Conservation (phyloP, 2,888 invertebrate species). For the Pseudoips prasinana region DNA sequence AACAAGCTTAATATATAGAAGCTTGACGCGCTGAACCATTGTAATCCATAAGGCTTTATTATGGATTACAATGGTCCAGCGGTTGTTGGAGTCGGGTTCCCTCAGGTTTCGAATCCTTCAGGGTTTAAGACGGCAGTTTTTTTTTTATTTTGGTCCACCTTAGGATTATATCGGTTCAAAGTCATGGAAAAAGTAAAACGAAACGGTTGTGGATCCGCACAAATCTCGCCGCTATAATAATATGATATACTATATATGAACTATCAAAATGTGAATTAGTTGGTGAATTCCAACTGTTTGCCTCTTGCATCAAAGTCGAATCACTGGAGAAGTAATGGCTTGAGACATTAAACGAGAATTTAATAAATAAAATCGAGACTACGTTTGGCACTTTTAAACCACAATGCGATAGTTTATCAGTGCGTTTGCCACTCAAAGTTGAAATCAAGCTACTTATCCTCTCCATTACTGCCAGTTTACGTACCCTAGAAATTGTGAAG, state of each 20-base stretch:
- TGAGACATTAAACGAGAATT: slow-evolving; percentile 82
- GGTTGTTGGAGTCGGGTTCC: no score
- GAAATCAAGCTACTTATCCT: slow-evolving; percentile 91
- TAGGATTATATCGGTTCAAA: slow-evolving; percentile 91
- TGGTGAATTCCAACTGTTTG: no score
- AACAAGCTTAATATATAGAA: slow-evolving; percentile 47
- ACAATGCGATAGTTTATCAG: no score
- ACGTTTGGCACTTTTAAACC: no score
- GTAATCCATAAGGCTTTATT: slow-evolving; percentile 88
- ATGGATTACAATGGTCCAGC: slow-evolving; percentile 93
- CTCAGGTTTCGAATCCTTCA: no score
- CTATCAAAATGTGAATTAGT: no score
- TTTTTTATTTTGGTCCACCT: slow-evolving; percentile 93
- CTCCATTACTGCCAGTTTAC: slow-evolving; percentile 89
- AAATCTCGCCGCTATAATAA: slow-evolving; percentile 86
- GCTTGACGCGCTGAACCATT: slow-evolving; percentile 88
- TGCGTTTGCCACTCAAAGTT: slow-evolving; percentile 90
- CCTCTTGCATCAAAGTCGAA: slow-evolving; percentile 81
- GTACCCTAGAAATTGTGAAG: slow-evolving; percentile 87
- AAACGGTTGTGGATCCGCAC: slow-evolving; percentile 93
- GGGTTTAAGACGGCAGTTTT: slow-evolving; percentile 93
- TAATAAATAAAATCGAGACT: slow-evolving; percentile 86
- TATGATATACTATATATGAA: no score
- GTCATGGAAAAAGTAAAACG: slow-evolving; percentile 87
- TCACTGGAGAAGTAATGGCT: slow-evolving; percentile 84